phyloP scores from a whole-genome alignment of 2,113 vertebrate species.

The Aphyosemion australe region DNA sequence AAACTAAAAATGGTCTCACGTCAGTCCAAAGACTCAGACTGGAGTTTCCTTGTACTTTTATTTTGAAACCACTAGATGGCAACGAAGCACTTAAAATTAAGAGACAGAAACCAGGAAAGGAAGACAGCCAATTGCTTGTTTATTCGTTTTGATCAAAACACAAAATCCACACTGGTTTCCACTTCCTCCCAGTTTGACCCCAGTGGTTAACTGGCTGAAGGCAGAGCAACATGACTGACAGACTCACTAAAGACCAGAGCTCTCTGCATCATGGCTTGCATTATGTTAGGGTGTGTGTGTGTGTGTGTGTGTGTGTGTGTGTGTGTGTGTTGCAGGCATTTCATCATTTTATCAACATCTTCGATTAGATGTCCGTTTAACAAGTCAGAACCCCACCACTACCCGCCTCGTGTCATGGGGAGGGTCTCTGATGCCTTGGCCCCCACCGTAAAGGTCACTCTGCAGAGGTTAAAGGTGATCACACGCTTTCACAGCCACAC shows the following conservation, averaged over 20 bases:
- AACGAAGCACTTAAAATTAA: conserved; percentile 16
- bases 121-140: conserved; percentile 61
- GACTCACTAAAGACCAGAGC: conserved; percentile 50
- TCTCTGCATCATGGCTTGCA: conserved; percentile 46
- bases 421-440: conserved; percentile 38
- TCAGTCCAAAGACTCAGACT: too few relatives aligned
- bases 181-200: conserved; percentile 65
- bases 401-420: conserved; percentile 16
- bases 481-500: conserved; percentile 28
- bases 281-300: too few relatives aligned
- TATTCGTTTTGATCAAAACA: conserved; percentile 80
- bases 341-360: conserved; percentile 69
- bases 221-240: conserved; percentile 63
- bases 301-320: too few relatives aligned
- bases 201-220: conserved; percentile 51
- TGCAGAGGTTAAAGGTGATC: conserved; percentile 63
- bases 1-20: too few relatives aligned
- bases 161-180: conserved; percentile 74
- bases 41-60: not conserved
- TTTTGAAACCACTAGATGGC: conserved; percentile 53
- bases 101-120: conserved; percentile 7
- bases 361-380: conserved; percentile 74
- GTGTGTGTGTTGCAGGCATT: conserved; percentile 11
- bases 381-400: conserved; percentile 55
- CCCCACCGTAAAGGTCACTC: conserved; percentile 64